Base-by-base conservation (phyloP, 2,888 invertebrate species). In the Plebejus anna region DNA sequence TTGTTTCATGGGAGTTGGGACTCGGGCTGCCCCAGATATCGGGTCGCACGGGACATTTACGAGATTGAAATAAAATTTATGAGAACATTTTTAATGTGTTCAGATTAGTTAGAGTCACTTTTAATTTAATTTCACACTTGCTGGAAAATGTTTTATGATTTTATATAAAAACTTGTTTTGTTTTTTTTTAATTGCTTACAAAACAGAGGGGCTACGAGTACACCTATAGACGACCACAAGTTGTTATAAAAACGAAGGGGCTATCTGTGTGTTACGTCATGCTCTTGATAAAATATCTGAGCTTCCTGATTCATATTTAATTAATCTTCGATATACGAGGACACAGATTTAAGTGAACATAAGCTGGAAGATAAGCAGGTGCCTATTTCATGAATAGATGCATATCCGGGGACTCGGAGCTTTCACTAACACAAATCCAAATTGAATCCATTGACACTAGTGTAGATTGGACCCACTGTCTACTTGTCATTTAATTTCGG, bases 401-500 rank as follows among this genome's bases (percentile, higher is more conserved):
- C 81, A 80, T 79, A 78, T 79, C 76, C 78, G 75, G 78, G 75
- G 77, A 78, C 78, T 79, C 78, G 73, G 80, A 78, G 82, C 82
- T 55, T 55, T 51, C 73, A 73, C 73, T 83, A 82, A 84, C 84
- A 84, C 83, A 87, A 86, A 88, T 90, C 89, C 86, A 88, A 89
- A 90, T 90, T 90, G 90, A 88, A 88, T 83, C 88, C 86, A 90
- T 90, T 89, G 90, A 88, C 87, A 86, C 87, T 86, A 84, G 90
- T 90, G 89, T 88, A 89, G 87, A 89, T 87, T 82, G 81, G 79
- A 79, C 80, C 77, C 80, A 79, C 77, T 79, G 76, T 79, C 79
- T 79, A 79, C 75, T 79, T 78, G 79, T 80, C 78, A 81, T 81
- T 81, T 80, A 79, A 82, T 82, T 82, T 79, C 76, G 79, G 78